Evolutionary conservation across 1,140 invertebrate species (phyloP).

Genomic region (Ptiloglossa arizonensis): DNA sequence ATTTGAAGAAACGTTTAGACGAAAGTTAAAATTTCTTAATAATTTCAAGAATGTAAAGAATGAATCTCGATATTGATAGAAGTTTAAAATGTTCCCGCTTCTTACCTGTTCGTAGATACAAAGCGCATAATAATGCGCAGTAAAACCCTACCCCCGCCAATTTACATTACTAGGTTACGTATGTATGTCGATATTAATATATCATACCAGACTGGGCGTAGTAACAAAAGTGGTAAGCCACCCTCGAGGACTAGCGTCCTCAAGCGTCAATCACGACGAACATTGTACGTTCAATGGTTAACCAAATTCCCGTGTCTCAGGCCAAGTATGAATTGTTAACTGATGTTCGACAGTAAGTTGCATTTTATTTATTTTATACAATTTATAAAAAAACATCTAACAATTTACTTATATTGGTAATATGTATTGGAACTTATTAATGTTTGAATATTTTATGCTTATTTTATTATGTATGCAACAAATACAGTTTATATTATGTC

Average conservation of each 20-base stretch:
- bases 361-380: neutral
- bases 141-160: neutral
- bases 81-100: conserved; percentile 15
- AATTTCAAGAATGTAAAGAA: neutral
- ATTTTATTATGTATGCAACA: too few relatives aligned
- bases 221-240: conserved; percentile 36
- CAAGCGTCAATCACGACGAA: conserved; percentile 32
- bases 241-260: conserved; percentile 38
- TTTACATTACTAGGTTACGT: neutral
- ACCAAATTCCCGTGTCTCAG: conserved; percentile 69
- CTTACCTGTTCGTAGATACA: too few relatives aligned
- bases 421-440: neutral
- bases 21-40: neutral
- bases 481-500: too few relatives aligned
- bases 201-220: conserved; percentile 29
- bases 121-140: neutral
- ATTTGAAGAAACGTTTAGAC: too few relatives aligned
- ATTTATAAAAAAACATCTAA: neutral
- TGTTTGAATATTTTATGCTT: neutral
- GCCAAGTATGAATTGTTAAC: conserved; percentile 72
- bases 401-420: neutral
- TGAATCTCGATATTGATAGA: neutral
- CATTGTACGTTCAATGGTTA: conserved; percentile 70
- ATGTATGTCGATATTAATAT: neutral
- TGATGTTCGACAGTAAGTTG: conserved; percentile 69